Base-by-base conservation (phyloP, 1,140 invertebrate species). In the Drosophila arizonae region DNA sequence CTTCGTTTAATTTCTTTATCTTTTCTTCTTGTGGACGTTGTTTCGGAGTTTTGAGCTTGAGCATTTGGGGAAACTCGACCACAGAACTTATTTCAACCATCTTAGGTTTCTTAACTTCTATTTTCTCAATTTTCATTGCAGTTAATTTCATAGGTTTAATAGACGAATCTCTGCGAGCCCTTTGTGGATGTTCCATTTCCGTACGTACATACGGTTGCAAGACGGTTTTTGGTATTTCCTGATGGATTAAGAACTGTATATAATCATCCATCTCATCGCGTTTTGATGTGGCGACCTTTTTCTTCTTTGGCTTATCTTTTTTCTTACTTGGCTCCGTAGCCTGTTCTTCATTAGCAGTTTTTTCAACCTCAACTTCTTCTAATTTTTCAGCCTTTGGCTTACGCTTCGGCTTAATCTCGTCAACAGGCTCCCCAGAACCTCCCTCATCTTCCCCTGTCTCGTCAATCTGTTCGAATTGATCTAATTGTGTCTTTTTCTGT, bases 151-250 rank as follows among this genome's bases (percentile, higher is more conserved):
- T 63, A 17, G 89, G 81, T 30, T 92, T 80, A 6, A 78, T 79
- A 6, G 76, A 68, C 17, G 81, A 90, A 51, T 91, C 77, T 9
- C 81, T 87, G 13, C 82, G 75, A 4, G 92, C 91, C 52, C 86
- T 81, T 74, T 91, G 82, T 26, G 89, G 77, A 54, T 77, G 68
- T 51, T 82, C 77, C 78, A 91, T 75, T 30, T 88, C 90, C 2
- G 84, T 73, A 30, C 90, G 87, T 45, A 88, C 68, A 57, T 91
- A 91, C 3, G 81, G 81, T 75, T 88, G 81, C 36, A 92, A 60
- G 33, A 91, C 82, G 24, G 92, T 90, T 68, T 92, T 92, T 5
- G 85, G 86, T 74, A 92, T 88, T 80, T 93, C 91, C 51, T 87
- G 81, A 52, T 91, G 80, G 55, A 90, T 90, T 0, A 92, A 66